Evolutionary conservation across 2,888 invertebrate species (phyloP).

Genomic region (Drosophila helvetica): DNA sequence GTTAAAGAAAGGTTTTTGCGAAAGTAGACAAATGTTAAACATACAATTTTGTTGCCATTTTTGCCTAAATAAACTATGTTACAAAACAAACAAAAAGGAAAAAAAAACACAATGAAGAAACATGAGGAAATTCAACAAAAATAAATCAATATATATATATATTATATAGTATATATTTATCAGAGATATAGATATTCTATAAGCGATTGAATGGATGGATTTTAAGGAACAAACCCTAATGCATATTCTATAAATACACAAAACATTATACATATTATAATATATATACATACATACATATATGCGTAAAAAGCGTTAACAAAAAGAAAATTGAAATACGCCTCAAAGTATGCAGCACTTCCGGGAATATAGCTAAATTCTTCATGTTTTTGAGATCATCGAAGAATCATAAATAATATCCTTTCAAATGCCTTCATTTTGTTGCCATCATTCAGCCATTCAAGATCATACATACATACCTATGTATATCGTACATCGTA

Average conservation of each 20-base stretch:
- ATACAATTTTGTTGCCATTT: slow-evolving; percentile 84
- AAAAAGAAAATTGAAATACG: too few species aligned
- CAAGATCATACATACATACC: slow-evolving; percentile 30
- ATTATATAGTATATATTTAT: slow-evolving; percentile 49
- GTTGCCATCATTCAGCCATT: slow-evolving; percentile 68
- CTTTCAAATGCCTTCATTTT: slow-evolving; percentile 58
- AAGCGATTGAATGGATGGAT: slow-evolving; percentile 33
- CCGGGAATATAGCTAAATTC: neutral
- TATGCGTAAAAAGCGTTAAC: slow-evolving; percentile 33
- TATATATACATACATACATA: slow-evolving; percentile 34
- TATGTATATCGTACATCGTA: neutral
- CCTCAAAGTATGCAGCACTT: slow-evolving; percentile 30
- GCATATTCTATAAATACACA: slow-evolving; percentile 35
- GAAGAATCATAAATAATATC: neutral
- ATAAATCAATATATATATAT: slow-evolving; percentile 52
- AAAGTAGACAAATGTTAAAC: slow-evolving; percentile 78
- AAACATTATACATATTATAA: slow-evolving; percentile 28
- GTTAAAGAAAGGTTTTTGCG: slow-evolving; percentile 54
- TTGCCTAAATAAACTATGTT: slow-evolving; percentile 84
- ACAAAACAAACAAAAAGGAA: slow-evolving; percentile 67
- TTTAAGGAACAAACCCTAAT: slow-evolving; percentile 43
- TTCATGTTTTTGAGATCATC: neutral
- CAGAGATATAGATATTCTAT: slow-evolving; percentile 47
- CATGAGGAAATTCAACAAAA: slow-evolving; percentile 47
- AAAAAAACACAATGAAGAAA: slow-evolving; percentile 36